Conservation (phyloP, 2,797 vertebrate species). For the Poecilia gillii region DNA sequence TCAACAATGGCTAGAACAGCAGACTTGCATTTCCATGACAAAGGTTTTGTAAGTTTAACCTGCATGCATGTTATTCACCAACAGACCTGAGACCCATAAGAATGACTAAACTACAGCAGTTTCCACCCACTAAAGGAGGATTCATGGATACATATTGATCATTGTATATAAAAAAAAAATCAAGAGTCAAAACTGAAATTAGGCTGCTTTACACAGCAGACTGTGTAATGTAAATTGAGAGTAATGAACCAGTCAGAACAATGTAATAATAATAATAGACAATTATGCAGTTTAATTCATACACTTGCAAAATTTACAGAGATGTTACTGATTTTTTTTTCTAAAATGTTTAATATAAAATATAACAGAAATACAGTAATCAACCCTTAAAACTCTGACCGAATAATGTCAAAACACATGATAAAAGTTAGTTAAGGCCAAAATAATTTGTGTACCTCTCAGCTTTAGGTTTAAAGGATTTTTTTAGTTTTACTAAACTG, state of each 20-base stretch:
- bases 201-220: neutral
- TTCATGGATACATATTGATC: conserved; percentile 49
- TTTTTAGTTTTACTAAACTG: neutral
- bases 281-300: neutral
- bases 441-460: neutral
- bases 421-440: neutral
- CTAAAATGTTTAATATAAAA: neutral
- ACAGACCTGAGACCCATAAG: conserved; percentile 30
- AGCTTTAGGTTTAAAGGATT: neutral
- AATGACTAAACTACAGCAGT: conserved; percentile 24
- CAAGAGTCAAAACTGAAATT: neutral
- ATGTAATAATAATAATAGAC: neutral
- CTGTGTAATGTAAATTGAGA: neutral
- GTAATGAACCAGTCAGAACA: neutral
- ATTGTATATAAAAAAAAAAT: neutral
- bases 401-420: neutral
- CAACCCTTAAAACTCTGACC: neutral
- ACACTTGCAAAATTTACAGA: neutral
- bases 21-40: conserved; percentile 12
- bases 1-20: conserved; percentile 39
- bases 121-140: conserved; percentile 31
- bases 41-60: conserved; percentile 42
- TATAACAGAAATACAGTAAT: neutral
- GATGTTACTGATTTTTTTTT: neutral
- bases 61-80: conserved; percentile 65